Evolutionary conservation across 1,140 invertebrate genomes (phyloP), one percentile per base, ranked within the genome.

Genomic region (Drosophila bifasciata): DNA sequence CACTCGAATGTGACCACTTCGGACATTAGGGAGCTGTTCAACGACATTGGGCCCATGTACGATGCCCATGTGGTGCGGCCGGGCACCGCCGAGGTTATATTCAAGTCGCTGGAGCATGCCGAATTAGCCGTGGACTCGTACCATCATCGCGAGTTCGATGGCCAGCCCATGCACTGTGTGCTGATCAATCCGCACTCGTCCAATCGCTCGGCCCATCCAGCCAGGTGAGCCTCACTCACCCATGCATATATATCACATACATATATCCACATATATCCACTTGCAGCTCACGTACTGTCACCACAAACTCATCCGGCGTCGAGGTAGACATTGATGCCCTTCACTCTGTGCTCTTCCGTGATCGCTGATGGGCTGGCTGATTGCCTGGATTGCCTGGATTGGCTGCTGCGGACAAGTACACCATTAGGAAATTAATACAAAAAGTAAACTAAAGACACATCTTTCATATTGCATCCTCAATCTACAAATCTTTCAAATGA

Each of bases 1-100:
- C 95, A 97, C 76, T 93, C 94, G 1, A 95, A 95, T 75, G 97
- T 98, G 0, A 97, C 96, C 5, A 96, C 96, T 70, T 95, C 97
- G 79, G 97, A 98, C 92, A 97, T 98, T 70, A 95, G 96, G 94
- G 97, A 99, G 92, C 93, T 99, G 46, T 98, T 98, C 93, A 97
- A 96, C 86, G 97, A 97, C 88, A 95, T 98, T 61, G 97, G 97
- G 9, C 95, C 96, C 46, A 93, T 99, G 81, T 92, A 97, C 40
- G 95, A 95, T 68, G 97, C 97, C 2, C 94, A 95, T 76, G 93
- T 98, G 76, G 94, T 98, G n/a, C 94, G 96, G 51, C 94, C 95
- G 4, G 97, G 97, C 5, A 95, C 95, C 9, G 97, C 97, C 0
- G 97, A 98, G 93, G 97, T 98, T 9, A 96, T 98, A 71, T 98